These are phyloP conservation scores for Cynopterus sphinx DNA, from an alignment of 2,797 vertebrate species.

Conservation along the genomic window DNA sequence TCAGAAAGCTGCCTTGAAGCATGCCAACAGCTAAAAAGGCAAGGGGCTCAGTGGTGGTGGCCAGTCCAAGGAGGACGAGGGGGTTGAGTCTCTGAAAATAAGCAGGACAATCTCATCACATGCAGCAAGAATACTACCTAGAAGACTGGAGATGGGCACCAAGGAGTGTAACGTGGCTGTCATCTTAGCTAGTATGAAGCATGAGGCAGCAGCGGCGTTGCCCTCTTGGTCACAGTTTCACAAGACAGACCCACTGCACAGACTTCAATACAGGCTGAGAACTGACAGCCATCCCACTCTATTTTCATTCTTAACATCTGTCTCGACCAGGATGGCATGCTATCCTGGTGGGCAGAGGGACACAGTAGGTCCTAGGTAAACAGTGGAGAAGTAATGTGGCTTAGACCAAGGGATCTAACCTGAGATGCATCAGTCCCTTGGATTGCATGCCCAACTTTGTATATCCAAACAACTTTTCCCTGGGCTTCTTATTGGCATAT, in stretches of 20 bases:
- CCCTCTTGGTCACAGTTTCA: not conserved
- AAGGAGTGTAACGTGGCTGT: not conserved
- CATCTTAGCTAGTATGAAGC: not conserved
- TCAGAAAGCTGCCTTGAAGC: not conserved
- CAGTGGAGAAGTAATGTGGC: not conserved
- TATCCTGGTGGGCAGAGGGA: not conserved
- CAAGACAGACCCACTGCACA: not conserved
- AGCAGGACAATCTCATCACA: not conserved
- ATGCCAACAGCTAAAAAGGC: not conserved
- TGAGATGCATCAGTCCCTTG: not conserved
- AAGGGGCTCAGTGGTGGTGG: not conserved
- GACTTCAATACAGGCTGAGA: not conserved
- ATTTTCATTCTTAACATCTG: not conserved
- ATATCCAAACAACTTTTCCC: not conserved
- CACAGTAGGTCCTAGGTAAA: not conserved
- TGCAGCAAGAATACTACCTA: not conserved
- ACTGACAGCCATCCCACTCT: not conserved
- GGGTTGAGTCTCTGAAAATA: not conserved
- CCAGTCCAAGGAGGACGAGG: not conserved
- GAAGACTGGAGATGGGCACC: not conserved
- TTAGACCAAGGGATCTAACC: not conserved
- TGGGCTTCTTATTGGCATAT: not conserved
- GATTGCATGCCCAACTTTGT: not conserved
- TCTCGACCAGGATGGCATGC: not conserved
- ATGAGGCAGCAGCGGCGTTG: not conserved